Percentiles rank a stretch among this genome's conserved stretches.
phyloP scores from a whole-genome alignment of 2,797 vertebrate genomes.

The Gallinago solitaria region DNA sequence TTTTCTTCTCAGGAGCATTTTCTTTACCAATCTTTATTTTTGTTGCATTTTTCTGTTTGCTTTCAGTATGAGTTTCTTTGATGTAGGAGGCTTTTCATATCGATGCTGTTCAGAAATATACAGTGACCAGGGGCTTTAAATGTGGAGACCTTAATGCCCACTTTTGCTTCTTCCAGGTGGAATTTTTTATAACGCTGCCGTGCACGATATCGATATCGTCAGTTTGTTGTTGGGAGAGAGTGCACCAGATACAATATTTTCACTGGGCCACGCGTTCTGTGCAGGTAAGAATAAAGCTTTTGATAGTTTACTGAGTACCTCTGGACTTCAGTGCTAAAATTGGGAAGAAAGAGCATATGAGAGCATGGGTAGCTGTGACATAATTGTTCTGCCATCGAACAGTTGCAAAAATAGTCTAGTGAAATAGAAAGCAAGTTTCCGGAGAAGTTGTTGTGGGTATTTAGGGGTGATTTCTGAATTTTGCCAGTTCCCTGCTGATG shows the following conservation, averaged over 20 bases:
- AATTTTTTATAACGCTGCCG: slow-evolving; percentile 29
- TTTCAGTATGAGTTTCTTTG: background rate
- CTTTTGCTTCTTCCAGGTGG: slow-evolving; percentile 38
- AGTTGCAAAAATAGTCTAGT: background rate
- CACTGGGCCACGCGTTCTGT: slow-evolving; percentile 61
- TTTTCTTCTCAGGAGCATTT: background rate
- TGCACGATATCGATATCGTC: slow-evolving; percentile 55
- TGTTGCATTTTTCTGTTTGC: background rate
- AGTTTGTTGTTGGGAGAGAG: slow-evolving; percentile 54
- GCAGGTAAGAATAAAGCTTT: slow-evolving; percentile 25
- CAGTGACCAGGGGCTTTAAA: background rate
- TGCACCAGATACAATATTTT: slow-evolving; percentile 54
- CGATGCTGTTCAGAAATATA: accelerated
- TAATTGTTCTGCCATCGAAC: background rate
- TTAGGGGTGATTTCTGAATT: background rate
- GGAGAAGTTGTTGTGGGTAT: background rate
- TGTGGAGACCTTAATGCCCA: background rate
- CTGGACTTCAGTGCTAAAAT: background rate
- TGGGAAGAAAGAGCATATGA: accelerated
- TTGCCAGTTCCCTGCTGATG: background rate
- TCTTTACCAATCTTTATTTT: background rate
- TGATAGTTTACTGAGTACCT: background rate
- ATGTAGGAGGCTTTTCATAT: background rate
- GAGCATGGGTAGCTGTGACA: accelerated
- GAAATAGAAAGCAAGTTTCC: background rate